Conservation (phyloP, 1,140 invertebrate species). For the Nixonia krombeini region DNA sequence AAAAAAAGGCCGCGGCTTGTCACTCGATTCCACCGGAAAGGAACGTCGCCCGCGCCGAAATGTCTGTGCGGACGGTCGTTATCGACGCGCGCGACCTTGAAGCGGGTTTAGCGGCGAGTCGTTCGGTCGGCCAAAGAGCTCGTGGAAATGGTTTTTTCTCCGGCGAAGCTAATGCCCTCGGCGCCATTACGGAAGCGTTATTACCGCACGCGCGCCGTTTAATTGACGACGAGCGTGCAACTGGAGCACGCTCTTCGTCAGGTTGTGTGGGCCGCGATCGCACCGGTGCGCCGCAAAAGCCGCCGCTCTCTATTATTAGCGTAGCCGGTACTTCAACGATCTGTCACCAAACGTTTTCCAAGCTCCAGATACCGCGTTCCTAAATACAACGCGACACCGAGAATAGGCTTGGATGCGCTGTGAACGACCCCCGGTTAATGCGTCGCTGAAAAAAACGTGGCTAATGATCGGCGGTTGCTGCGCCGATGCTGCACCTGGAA, state of each 20-base stretch:
- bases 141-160: not conserved
- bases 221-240: not conserved
- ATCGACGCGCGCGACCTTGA: not conserved
- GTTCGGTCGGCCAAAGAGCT: not conserved
- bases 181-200: not conserved
- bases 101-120: not conserved
- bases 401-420: no score
- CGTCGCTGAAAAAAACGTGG: no score
- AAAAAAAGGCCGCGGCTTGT: no score
- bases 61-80: no score
- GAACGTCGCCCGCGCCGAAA: no score
- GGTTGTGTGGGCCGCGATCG: not conserved
- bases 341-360: not conserved
- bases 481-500: no score
- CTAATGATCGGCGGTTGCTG: no score
- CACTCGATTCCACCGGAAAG: no score
- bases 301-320: not conserved
- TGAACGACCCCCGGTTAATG: no score
- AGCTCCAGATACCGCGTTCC: not conserved
- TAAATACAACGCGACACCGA: no score
- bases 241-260: no score
- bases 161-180: constrained; percentile 2
- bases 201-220: not conserved
- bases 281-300: no score
- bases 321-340: not conserved